phyloP scores from a whole-genome alignment of 92 coral and sea anemone genomes.

The Porites evermanni region DNA sequence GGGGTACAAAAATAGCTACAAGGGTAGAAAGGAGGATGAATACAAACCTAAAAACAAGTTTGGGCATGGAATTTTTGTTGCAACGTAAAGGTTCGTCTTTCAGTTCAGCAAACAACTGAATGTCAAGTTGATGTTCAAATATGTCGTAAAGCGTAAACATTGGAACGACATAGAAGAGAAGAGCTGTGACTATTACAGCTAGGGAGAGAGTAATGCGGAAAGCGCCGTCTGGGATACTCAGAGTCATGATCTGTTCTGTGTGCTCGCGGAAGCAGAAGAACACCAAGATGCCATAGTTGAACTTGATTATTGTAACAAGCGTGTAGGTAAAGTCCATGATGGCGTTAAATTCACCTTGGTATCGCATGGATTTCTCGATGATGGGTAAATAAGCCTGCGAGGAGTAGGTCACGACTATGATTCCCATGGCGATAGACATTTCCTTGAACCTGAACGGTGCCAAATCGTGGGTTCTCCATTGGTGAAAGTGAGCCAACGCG shows the following conservation, averaged over 20 bases:
- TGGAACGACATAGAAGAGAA: constrained; percentile 87
- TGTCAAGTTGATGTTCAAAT: constrained; percentile 86
- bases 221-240: constrained; percentile 82
- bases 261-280: constrained; percentile 88
- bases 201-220: constrained; percentile 79
- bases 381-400: constrained; percentile 89
- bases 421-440: constrained; percentile 90
- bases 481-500: constrained; percentile 69
- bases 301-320: constrained; percentile 86
- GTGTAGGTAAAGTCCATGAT: constrained; percentile 94
- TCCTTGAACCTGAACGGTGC: constrained; percentile 78
- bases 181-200: constrained; percentile 82
- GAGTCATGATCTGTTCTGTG: constrained; percentile 92
- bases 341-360: constrained; percentile 91
- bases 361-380: constrained; percentile 86
- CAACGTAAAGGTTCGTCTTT: constrained; percentile 77
- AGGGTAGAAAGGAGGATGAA: constrained; percentile 81
- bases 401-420: constrained; percentile 80
- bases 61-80: constrained; percentile 69
- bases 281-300: constrained; percentile 88
- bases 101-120: constrained; percentile 71
- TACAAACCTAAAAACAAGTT: constrained; percentile 71
- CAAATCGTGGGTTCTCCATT: constrained; percentile 84
- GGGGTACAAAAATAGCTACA: constrained; percentile 91
- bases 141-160: constrained; percentile 92